These are phyloP conservation scores for Agrenia bidenticulata DNA, from an alignment of 2,888 invertebrate species.

Conservation along the genomic window DNA sequence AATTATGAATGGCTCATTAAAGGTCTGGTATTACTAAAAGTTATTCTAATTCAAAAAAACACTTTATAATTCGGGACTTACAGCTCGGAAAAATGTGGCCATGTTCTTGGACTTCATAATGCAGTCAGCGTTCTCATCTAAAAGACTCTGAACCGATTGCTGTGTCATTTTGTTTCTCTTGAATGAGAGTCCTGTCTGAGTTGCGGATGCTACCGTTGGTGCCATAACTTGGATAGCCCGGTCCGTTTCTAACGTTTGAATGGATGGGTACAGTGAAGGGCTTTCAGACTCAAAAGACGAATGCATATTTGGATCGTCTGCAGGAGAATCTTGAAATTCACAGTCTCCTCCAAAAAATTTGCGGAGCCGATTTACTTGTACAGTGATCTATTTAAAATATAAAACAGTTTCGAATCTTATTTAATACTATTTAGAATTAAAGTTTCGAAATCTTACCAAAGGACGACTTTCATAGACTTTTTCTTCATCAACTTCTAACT, in stretches of 20 bases:
- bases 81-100: constrained; percentile 38
- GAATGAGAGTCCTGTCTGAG: constrained; percentile 51
- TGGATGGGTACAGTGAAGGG: constrained; percentile 27
- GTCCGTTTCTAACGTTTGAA: constrained; percentile 43
- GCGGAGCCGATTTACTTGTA: constrained; percentile 31
- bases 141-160: constrained; percentile 40
- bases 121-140: constrained; percentile 33
- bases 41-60: no score
- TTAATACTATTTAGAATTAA: background rate
- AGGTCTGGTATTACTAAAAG: no score
- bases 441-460: constrained; percentile 33
- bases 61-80: constrained; percentile 15
- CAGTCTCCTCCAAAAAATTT: constrained; percentile 33
- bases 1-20: background rate
- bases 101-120: constrained; percentile 40
- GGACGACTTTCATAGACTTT: constrained; percentile 44
- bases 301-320: constrained; percentile 24
- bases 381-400: constrained; percentile 23
- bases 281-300: constrained; percentile 40
- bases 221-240: constrained; percentile 45
- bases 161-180: constrained; percentile 52
- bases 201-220: constrained; percentile 32
- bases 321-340: constrained; percentile 33
- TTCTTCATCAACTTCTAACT: constrained; percentile 46
- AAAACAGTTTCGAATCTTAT: no score